Percentiles rank a stretch among this genome's conserved stretches.
Evolutionary conservation across 2,113 vertebrate genomes (phyloP).

Genomic region (Scomber japonicus): DNA sequence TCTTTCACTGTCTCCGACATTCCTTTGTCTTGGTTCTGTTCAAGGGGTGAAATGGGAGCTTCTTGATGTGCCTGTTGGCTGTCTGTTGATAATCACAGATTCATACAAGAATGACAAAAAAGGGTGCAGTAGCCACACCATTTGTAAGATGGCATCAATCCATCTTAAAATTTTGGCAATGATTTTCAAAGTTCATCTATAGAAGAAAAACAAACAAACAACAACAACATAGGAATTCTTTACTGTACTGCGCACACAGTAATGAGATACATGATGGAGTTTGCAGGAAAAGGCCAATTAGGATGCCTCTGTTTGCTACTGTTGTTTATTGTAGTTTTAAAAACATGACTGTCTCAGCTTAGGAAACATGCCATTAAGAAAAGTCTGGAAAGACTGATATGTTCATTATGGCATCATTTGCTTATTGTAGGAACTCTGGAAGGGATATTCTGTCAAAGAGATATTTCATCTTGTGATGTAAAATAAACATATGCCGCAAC

Average conservation of each 20-base stretch:
- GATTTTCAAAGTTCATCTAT: conserved; percentile 3
- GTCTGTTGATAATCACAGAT: background rate
- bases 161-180: conserved; percentile 10
- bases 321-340: background rate
- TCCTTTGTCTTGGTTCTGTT: background rate
- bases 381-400: conserved; percentile 6
- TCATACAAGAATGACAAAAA: background rate
- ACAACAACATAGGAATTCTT: background rate
- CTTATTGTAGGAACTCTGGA: background rate
- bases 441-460: background rate
- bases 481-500: background rate
- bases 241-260: background rate
- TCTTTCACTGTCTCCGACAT: conserved; percentile 5
- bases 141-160: background rate
- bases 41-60: background rate
- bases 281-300: background rate
- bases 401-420: background rate
- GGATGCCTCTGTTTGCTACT: background rate
- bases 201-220: background rate
- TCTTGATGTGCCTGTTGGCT: background rate
- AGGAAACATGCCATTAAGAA: background rate
- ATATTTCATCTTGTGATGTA: background rate
- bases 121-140: background rate
- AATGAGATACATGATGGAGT: background rate
- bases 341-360: background rate